These are phyloP conservation scores for Belonocnema kinseyi DNA, from an alignment of 1,140 invertebrate species.

Conservation along the genomic window DNA sequence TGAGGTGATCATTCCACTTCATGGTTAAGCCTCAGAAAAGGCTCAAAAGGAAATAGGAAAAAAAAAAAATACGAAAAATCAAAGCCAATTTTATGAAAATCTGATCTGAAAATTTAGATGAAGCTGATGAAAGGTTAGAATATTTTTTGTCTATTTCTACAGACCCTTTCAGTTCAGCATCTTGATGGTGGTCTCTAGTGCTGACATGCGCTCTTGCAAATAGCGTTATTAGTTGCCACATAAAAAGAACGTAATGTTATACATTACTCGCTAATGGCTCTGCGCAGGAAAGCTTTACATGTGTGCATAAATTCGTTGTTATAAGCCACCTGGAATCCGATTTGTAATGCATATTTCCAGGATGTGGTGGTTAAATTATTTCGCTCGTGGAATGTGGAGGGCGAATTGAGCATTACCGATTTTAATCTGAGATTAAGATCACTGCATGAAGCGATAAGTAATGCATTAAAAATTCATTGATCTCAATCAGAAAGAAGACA, in stretches of 20 bases:
- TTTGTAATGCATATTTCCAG: conserved; percentile 30
- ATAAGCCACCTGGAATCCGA: conserved; percentile 29
- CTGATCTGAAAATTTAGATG: too few relatives aligned
- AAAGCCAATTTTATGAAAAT: too few relatives aligned
- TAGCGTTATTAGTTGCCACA: conserved; percentile 21
- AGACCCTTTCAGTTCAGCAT: background rate
- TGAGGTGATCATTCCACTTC: too few relatives aligned
- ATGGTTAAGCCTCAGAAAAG: too few relatives aligned
- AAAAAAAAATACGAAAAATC: too few relatives aligned
- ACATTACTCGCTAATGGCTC: conserved; percentile 22
- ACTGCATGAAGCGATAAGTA: conserved; percentile 19
- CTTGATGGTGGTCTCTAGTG: background rate
- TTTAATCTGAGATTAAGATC: conserved; percentile 27
- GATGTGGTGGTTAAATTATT: conserved; percentile 23
- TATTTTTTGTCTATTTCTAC: background rate
- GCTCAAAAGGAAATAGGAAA: too few relatives aligned
- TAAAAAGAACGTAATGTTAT: conserved; percentile 16
- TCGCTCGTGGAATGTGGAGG: conserved; percentile 28
- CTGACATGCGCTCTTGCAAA: conserved; percentile 14
- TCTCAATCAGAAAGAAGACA: conserved; percentile 12
- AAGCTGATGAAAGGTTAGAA: too few relatives aligned
- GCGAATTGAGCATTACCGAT: conserved; percentile 39
- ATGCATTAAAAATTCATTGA: conserved; percentile 22
- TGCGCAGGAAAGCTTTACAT: conserved; percentile 12
- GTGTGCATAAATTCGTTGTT: conserved; percentile 26